phyloP scores from a whole-genome alignment of 2,888 invertebrate species.

The Coronaproctus castanopsis region DNA sequence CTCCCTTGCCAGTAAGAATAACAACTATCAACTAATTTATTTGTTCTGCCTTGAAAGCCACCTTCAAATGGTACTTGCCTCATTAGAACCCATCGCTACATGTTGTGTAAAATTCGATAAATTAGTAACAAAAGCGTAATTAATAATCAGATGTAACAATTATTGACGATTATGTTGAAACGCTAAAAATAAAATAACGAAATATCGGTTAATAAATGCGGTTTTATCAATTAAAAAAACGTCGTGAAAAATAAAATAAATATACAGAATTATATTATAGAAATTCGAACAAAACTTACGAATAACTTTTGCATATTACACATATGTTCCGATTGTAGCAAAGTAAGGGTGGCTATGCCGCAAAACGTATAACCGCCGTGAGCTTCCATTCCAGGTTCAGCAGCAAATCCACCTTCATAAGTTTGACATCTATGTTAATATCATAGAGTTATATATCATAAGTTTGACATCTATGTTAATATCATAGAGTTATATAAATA shows the following conservation, averaged over 20 bases:
- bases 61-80: constrained; percentile 88
- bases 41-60: constrained; percentile 92
- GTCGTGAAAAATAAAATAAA: no score
- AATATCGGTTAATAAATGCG: no score
- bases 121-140: no score
- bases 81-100: constrained; percentile 66
- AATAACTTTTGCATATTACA: constrained; percentile 56
- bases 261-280: no score
- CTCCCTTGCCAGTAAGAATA: constrained; percentile 99
- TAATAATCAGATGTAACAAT: no score
- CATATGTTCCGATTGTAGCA: constrained; percentile 52
- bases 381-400: constrained; percentile 84
- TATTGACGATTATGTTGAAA: no score
- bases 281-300: constrained; percentile 30
- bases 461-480: constrained; percentile 2
- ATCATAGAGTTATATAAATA: no score
- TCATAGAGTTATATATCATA: not conserved
- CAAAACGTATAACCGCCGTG: constrained; percentile 99
- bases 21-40: constrained; percentile 95
- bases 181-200: no score
- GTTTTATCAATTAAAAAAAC: no score
- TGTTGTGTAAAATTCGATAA: constrained; percentile 18
- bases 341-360: constrained; percentile 69
- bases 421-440: constrained; percentile 59
- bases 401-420: constrained; percentile 96